Percentiles rank a stretch among this genome's conserved stretches.
These are phyloP conservation scores for Melinaea menophilus DNA, from an alignment of 2,888 invertebrate species.

Conservation along the genomic window DNA sequence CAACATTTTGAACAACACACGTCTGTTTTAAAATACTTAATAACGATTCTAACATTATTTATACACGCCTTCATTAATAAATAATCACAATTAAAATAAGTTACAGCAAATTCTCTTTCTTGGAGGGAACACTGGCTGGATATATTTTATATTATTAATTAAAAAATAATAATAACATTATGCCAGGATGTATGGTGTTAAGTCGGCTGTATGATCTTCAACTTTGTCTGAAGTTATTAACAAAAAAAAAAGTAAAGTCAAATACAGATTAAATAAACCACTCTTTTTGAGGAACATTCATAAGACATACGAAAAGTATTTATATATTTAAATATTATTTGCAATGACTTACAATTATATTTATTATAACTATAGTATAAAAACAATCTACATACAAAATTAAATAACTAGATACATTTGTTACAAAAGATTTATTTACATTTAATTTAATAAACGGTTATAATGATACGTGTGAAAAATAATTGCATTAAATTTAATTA, in stretches of 20 bases:
- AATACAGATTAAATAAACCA: background rate
- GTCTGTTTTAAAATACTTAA: slow-evolving; percentile 49
- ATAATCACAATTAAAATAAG: too few relatives aligned
- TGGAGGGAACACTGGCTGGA: background rate
- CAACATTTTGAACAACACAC: slow-evolving; percentile 54
- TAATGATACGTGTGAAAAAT: background rate
- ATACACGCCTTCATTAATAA: background rate
- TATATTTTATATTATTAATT: background rate
- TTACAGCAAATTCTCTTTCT: too few relatives aligned
- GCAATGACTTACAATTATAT: background rate
- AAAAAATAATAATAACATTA: background rate
- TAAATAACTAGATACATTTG: slow-evolving; percentile 8
- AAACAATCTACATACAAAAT: slow-evolving; percentile 8
- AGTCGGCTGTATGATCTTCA: background rate
- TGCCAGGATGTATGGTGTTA: background rate
- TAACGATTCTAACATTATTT: slow-evolving; percentile 16
- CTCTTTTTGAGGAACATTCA: background rate
- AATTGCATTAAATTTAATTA: too few relatives aligned
- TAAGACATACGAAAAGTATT: slow-evolving; percentile 1
- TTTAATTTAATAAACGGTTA: slow-evolving; percentile 1
- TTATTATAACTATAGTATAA: background rate
- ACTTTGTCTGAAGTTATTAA: background rate
- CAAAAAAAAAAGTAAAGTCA: too few relatives aligned
- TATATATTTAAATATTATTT: background rate
- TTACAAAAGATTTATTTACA: slow-evolving; percentile 5